Conservation (phyloP, 2,113 vertebrate species). For the Bolborhynchus lineola region DNA sequence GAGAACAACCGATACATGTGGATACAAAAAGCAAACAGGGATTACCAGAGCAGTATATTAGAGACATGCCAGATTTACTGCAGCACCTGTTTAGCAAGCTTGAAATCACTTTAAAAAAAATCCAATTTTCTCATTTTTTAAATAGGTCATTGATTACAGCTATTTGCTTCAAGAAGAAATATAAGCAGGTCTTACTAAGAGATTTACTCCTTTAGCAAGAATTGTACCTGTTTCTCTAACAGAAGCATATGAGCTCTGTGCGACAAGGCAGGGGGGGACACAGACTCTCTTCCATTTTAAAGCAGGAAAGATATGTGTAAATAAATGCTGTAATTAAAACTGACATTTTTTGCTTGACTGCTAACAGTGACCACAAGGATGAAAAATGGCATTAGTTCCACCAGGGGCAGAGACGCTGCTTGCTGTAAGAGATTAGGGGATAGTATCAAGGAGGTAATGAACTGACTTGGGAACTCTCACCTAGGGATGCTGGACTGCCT, state of each 20-base stretch:
- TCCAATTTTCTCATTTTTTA: background rate
- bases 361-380: background rate
- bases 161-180: background rate
- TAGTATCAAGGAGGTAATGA: background rate
- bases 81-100: background rate
- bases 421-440: background rate
- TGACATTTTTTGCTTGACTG: background rate
- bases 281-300: background rate
- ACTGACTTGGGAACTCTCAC: background rate
- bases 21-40: background rate
- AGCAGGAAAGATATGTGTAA: slow-evolving; percentile 9
- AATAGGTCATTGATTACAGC: background rate
- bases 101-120: background rate
- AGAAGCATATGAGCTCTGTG: background rate
- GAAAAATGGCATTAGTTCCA: slow-evolving; percentile 39
- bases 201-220: background rate
- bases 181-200: background rate
- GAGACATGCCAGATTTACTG: slow-evolving; percentile 21
- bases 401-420: background rate
- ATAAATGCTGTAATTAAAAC: slow-evolving; percentile 37
- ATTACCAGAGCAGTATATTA: background rate
- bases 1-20: background rate
- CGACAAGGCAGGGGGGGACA: background rate
- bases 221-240: background rate
- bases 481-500: background rate